Percentiles rank a stretch among this genome's conserved stretches.
Evolutionary conservation across 2,888 invertebrate species (phyloP).

Genomic region (Cynaeus angustus): DNA sequence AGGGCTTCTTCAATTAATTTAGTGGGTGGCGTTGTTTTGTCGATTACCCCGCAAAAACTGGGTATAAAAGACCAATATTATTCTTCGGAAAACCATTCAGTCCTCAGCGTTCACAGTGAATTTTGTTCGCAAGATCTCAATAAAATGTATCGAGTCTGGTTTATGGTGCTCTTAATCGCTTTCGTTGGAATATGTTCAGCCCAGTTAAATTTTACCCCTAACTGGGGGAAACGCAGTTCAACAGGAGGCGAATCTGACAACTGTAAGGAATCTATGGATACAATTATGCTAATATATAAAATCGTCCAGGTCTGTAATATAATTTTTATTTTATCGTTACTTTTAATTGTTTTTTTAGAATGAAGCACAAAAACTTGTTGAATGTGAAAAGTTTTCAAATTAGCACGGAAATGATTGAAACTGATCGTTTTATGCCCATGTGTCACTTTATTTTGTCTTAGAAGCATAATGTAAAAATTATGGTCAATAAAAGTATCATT

Average conservation of each 20-base stretch:
- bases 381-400: conserved; percentile 67
- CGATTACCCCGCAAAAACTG: conserved; percentile 49
- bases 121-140: conserved; percentile 39
- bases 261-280: conserved; percentile 74
- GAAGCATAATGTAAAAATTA: conserved; percentile 30
- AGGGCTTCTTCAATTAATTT: conserved; percentile 65
- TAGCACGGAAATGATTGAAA: conserved; percentile 39
- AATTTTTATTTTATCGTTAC: no score
- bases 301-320: conserved; percentile 73
- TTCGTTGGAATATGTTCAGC: conserved; percentile 62
- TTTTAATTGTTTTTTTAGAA: conserved; percentile 62
- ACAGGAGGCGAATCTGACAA: conserved; percentile 63
- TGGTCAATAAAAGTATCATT: conserved; percentile 36
- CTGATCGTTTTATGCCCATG: conserved; percentile 36
- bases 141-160: conserved; percentile 54
- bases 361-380: conserved; percentile 68
- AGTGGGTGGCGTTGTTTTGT: conserved; percentile 58
- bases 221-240: conserved; percentile 67
- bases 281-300: conserved; percentile 75
- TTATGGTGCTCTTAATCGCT: conserved; percentile 57
- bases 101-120: conserved; percentile 47
- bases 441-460: conserved; percentile 10
- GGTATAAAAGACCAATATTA: conserved; percentile 56
- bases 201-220: conserved; percentile 69
- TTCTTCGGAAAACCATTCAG: conserved; percentile 52